A percentile compares a stretch with the other conserved stretches of the same genome.
These are phyloP conservation scores for Tychaedon coryphoeus DNA, from an alignment of 2,113 vertebrate genomes.

Conservation along the genomic window DNA sequence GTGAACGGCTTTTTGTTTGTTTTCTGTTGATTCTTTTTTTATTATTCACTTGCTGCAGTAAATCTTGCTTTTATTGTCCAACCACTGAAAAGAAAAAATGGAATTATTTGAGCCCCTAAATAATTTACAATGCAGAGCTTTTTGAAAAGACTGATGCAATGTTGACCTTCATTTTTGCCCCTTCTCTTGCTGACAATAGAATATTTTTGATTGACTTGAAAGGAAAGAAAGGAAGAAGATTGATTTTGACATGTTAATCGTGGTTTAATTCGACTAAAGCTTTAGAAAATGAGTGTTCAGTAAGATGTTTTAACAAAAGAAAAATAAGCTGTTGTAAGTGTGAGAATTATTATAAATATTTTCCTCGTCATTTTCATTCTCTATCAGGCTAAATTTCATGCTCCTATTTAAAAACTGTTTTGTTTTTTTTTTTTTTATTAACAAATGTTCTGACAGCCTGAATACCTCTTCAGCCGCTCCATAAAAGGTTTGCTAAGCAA, in stretches of 20 bases:
- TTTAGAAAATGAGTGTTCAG: conserved; percentile 52
- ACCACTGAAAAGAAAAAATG: conserved; percentile 70
- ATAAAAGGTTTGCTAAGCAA: neutral
- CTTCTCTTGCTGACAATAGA: neutral
- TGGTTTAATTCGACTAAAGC: conserved; percentile 39
- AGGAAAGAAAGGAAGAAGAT: conserved; percentile 5
- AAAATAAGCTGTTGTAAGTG: neutral
- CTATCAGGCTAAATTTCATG: neutral
- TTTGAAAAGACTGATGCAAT: conserved; percentile 52
- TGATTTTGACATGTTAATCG: conserved; percentile 48
- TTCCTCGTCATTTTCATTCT: conserved; percentile 11
- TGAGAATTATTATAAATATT: conserved; percentile 28
- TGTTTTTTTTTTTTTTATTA: conserved; percentile 1
- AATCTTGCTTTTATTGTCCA: conserved; percentile 80
- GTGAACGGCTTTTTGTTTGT: conserved; percentile 75
- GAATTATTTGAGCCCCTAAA: conserved; percentile 75
- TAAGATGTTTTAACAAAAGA: conserved; percentile 24
- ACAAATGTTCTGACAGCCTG: neutral
- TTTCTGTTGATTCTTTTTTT: conserved; percentile 80
- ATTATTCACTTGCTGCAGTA: conserved; percentile 77
- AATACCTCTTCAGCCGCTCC: neutral
- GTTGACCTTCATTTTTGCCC: conserved; percentile 48
- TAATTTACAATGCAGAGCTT: conserved; percentile 70
- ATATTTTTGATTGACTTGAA: conserved; percentile 38
- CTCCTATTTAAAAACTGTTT: neutral